Evolutionary conservation across 1,140 invertebrate species (phyloP), one percentile per base, ranked within the genome.

Genomic region (Procambarus clarkii): DNA sequence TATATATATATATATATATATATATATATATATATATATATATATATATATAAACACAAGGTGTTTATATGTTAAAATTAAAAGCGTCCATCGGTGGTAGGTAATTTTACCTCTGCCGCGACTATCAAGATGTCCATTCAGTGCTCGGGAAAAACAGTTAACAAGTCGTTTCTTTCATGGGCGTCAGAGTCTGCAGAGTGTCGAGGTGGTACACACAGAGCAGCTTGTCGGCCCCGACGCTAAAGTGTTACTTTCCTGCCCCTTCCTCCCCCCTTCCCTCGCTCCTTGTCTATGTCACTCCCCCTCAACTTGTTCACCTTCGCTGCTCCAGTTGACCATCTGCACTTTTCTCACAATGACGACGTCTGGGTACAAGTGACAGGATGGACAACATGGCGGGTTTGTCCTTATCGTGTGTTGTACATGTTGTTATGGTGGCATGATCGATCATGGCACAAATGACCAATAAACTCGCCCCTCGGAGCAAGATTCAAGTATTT

Each of bases 121-220:
- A 64, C 60, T 74, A 74, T 74, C 69, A 74, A 74, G 5, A 34
- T 74, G n/a, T 74, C 7, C 69, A 74, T 74, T 74, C 60, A 64
- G 15, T 74, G 69, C 15, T 11, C 11, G 8, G 69, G 69, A 4
- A 24, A 4, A 74, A 74, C 69, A 7, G 5, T 74, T 44, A 74
- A 74, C 69, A 74, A 74, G 24, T 21, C n/a, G 69, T 74, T 24
- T 74, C 69, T 74, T 74, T 74, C 24, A 74, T 74, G 69, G 24
- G n/a, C n/a, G n/a, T 18, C 64, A 11, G 69, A 11, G n/a, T 34
- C 69, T 74, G 69, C 69, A 24, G 69, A 34, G 69, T 74, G 69
- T 74, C n/a, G 64, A 4, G 64, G 18, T 18, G 9, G 18, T 18
- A 69, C 64, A 69, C 54, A 69, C 13, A 21, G 11, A 69, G 11